Evolutionary conservation across 2,797 vertebrate genomes (phyloP), one percentile per base, ranked within the genome.

Genomic region (Sphenodon punctatus): DNA sequence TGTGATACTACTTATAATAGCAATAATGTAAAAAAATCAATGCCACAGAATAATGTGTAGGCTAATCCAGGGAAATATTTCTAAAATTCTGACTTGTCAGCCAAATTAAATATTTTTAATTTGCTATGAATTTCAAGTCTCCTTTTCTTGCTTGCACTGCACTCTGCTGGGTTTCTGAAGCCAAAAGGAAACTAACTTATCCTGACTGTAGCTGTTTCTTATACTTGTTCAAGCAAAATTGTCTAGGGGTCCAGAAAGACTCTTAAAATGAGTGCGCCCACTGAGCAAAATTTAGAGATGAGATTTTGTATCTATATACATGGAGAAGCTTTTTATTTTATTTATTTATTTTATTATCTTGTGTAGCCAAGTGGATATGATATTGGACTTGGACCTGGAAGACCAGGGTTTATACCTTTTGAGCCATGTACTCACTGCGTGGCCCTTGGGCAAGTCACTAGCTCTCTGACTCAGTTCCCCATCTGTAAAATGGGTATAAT

Each of bases 131-230:
- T 34, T 84, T 82, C 27, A 30, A 48, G 34, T 43, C 4, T 0
- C 76, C 67, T 90, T 91, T 75, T 88, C 91, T 91, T 88, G 85
- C 77, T 90, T 84, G 72, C 25, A 1, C 43, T 73, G 70, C 43
- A 51, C 10, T 66, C 23, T 23, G 22, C 78, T 1, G 55, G 65
- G 42, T 65, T 84, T 69, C 53, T 3, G 8, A 16, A 38, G 67
- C 80, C 80, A 75, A 77, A 88, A 86, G 61, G 46, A 43, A 81
- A 49, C 27, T 84, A 59, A 89, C 87, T 84, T 80, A 77, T 84
- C 60, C 49, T 76, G 81, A 73, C 90, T 84, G 81, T 75, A 68
- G 46, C 65, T 74, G 48, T 61, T 23, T 65, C 53, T 63, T 39
- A 58, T 34, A 67, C 13, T n/a, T 55, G 10, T 72, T 72, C 51